Base-by-base conservation (phyloP, 2,888 invertebrate species). In the Diplolepis rosae region DNA sequence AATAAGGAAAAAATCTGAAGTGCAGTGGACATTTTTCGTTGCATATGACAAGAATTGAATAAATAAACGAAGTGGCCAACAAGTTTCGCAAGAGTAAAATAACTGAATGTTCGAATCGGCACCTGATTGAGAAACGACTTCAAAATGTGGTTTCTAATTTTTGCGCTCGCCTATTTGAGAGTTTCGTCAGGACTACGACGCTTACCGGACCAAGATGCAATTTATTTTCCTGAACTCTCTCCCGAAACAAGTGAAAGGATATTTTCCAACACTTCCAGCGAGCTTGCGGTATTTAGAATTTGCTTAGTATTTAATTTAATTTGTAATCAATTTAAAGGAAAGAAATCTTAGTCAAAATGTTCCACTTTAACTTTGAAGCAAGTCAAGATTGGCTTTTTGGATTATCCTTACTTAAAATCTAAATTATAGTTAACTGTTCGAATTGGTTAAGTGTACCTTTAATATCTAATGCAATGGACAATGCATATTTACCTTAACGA, bases 191-290 rank as follows among this genome's bases (percentile, higher is more conserved):
- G 35, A 39, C 2, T 35, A 13, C 35, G 13, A 22, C 6, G 18
- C 22, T n/a, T n/a, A n/a, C 61, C 22, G 30, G 66, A 81, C 69
- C 65, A 70, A 6, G 80, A 77, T 56, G 73, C 56, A 11, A 48
- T 84, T 4, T 7, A 78, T 7, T 83, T 79, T 54, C 82, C 83
- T 1, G 82, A 76, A 45, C 74, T 76, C 4, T 22, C 67, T 18
- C 24, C 39, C 4, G 22, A 7, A n/a, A 32, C 13, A 6, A 24
- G 6, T n/a, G 35, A 22, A n/a, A 39, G 39, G 6, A 6, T 39
- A 61, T 13, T 13, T 35, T 11, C 39, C 7, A 35, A 24, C 61
- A 61, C 22, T 39, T n/a, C 61, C 7, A 39, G 61, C 39, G 24
- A 35, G 13, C 35, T 35, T 61, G 13, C 35, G 61, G 61, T 61